These are phyloP conservation scores for Pemphredon lugubris DNA, from an alignment of 2,888 invertebrate genomes.

Conservation along the genomic window DNA sequence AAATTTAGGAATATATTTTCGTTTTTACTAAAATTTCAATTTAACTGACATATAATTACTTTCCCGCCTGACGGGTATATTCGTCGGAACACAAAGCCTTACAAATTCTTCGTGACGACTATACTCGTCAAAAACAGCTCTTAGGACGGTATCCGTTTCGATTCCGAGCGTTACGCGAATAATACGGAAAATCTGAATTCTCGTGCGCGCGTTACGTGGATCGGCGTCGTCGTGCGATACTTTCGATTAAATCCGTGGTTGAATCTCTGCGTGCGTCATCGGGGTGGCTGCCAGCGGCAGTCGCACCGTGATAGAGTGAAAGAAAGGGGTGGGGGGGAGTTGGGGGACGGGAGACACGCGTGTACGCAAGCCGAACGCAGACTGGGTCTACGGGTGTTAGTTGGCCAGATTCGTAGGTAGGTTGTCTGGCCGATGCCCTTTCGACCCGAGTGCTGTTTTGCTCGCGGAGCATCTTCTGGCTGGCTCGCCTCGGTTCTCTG, in stretches of 20 bases:
- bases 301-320: conserved; percentile 15
- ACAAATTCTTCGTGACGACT: too few species aligned
- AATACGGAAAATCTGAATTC: too few species aligned
- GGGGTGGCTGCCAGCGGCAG: conserved; percentile 11
- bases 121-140: too few species aligned
- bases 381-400: conserved; percentile 53
- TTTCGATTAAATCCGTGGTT: conserved; percentile 25
- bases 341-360: conserved; percentile 42
- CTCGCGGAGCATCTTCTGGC: conserved; percentile 18
- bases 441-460: conserved; percentile 63
- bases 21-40: too few species aligned
- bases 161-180: too few species aligned
- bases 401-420: conserved; percentile 69
- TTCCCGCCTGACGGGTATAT: too few species aligned
- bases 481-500: too few species aligned
- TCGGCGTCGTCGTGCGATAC: background rate
- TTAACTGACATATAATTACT: too few species aligned
- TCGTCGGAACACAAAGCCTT: too few species aligned
- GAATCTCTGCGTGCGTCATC: conserved; percentile 39
- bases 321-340: conserved; percentile 37
- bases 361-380: conserved; percentile 44
- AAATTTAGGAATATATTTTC: too few species aligned
- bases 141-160: too few species aligned
- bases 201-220: too few species aligned
- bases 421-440: conserved; percentile 72